Percentiles rank a stretch among this genome's conserved stretches.
These are phyloP conservation scores for Carcinoscorpius rotundicauda DNA, from an alignment of 1,140 invertebrate species.

Conservation along the genomic window DNA sequence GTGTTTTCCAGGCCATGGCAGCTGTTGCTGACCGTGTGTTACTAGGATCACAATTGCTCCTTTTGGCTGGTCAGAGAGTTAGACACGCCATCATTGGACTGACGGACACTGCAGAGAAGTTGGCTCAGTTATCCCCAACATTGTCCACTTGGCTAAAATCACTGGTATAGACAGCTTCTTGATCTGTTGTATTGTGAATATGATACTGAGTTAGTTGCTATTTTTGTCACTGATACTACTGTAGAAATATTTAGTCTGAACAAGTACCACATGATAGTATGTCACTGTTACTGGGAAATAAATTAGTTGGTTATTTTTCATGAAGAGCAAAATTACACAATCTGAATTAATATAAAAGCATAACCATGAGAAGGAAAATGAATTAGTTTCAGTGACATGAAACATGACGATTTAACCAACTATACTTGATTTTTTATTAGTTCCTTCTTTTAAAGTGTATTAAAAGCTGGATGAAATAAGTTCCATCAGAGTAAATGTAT, in stretches of 20 bases:
- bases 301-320: constrained; percentile 1
- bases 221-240: no score
- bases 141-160: constrained; percentile 54
- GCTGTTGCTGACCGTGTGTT: constrained; percentile 49
- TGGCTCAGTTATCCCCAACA: constrained; percentile 52
- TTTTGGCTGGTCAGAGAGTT: constrained; percentile 57
- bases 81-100: constrained; percentile 46
- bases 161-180: constrained; percentile 42
- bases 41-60: constrained; percentile 50
- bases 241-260: no score
- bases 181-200: background rate
- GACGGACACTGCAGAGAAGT: constrained; percentile 44
- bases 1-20: constrained; percentile 38
- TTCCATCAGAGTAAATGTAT: no score
- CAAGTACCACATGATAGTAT: no score
- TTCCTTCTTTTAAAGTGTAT: no score
- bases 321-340: background rate
- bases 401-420: no score
- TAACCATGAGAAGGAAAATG: no score
- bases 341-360: background rate
- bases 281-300: background rate
- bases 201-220: background rate
- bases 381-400: no score
- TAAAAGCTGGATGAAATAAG: no score
- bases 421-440: no score